Evolutionary conservation across 2,888 invertebrate genomes (phyloP).

Genomic region (Pseudococcus jackbeardsleyi): DNA sequence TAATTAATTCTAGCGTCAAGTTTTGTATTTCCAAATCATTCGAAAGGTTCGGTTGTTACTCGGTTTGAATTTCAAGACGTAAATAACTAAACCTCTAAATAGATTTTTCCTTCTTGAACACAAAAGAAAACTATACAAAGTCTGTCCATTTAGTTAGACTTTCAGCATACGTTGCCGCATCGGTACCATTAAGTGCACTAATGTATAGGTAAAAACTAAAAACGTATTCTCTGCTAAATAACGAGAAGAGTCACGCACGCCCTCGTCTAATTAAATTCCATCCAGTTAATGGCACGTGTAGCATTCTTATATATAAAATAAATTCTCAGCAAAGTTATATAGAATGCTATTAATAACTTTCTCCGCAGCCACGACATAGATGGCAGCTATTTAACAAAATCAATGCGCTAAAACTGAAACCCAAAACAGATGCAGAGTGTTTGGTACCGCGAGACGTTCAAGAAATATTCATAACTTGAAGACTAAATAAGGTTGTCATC

Average conservation of each 20-base stretch:
- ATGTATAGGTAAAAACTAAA: conserved; percentile 45
- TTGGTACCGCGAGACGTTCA: not conserved
- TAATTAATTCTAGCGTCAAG: no score
- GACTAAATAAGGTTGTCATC: conserved; percentile 8
- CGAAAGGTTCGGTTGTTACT: not conserved
- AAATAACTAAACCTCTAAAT: not conserved
- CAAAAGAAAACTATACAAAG: conserved; percentile 17
- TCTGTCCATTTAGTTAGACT: conserved; percentile 33
- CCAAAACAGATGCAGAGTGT: conserved; percentile 18
- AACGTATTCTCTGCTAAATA: conserved; percentile 20
- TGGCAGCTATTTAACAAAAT: conserved; percentile 12
- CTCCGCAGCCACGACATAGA: not conserved
- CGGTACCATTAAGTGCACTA: conserved; percentile 41
- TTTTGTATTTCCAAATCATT: not conserved
- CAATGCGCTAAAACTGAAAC: conserved; percentile 23
- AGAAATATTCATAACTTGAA: conserved; percentile 20
- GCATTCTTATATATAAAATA: conserved; percentile 21
- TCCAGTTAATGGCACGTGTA: conserved; percentile 36
- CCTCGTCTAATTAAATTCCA: conserved; percentile 46
- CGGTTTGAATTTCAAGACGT: conserved; percentile 6
- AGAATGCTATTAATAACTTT: conserved; percentile 39
- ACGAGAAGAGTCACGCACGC: conserved; percentile 43
- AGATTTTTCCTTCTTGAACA: not conserved
- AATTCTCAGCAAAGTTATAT: conserved; percentile 27
- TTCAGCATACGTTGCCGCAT: not conserved